Evolutionary conservation across 2,888 invertebrate species (phyloP).

Genomic region (Melieria picta): DNA sequence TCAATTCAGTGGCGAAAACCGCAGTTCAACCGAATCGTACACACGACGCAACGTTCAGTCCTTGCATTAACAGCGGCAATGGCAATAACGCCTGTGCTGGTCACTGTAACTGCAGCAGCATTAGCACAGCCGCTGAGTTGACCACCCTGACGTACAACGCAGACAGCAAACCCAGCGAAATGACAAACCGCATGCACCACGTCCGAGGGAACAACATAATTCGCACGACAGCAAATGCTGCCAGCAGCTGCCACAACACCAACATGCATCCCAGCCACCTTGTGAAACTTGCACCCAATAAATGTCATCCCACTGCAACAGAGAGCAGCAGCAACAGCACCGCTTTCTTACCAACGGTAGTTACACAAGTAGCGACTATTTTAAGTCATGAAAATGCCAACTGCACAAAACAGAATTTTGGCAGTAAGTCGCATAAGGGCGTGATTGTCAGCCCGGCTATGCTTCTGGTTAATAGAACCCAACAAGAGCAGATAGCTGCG

Average conservation of each 20-base stretch:
- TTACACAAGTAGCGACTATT: not conserved
- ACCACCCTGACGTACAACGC: not conserved
- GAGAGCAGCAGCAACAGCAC: not conserved
- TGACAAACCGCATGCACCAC: constrained; percentile 36
- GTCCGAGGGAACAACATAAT: constrained; percentile 28
- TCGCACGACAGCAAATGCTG: constrained; percentile 19
- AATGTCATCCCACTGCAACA: too few relatives aligned
- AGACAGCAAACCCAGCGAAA: constrained; percentile 33
- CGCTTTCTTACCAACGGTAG: not conserved
- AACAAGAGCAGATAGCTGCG: not conserved
- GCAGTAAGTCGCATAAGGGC: constrained; percentile 50
- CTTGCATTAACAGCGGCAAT: constrained; percentile 42
- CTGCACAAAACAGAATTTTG: constrained; percentile 55
- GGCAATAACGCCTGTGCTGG: constrained; percentile 5
- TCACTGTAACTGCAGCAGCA: constrained; percentile 2
- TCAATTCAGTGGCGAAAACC: constrained; percentile 56
- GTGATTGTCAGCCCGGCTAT: constrained; percentile 54
- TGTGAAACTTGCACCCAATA: too few relatives aligned
- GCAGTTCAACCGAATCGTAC: too few relatives aligned
- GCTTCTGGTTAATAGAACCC: constrained; percentile 1
- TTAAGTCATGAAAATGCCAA: constrained; percentile 42
- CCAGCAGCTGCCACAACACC: constrained; percentile 9
- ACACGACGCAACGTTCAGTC: constrained; percentile 36
- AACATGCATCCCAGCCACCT: too few relatives aligned
- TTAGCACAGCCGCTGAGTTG: not conserved